phyloP scores from a whole-genome alignment of 1,140 invertebrate genomes.

The Colletes latitarsis region DNA sequence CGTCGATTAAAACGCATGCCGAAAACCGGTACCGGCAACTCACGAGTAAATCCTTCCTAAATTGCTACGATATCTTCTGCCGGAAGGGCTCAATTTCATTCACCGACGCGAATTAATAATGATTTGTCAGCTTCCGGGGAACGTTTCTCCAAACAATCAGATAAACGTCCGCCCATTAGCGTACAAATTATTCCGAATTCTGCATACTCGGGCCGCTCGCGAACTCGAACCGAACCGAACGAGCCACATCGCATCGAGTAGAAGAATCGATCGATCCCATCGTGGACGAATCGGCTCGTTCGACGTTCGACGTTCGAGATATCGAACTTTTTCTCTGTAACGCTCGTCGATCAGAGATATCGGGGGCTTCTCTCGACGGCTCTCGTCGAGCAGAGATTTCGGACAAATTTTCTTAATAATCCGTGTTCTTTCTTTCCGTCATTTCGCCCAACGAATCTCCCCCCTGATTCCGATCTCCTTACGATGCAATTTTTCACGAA shows the following conservation, averaged over 20 bases:
- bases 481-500: conserved; percentile 34
- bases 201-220: background rate
- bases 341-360: too few species aligned
- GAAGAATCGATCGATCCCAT: conserved; percentile 17
- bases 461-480: background rate
- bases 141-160: conserved; percentile 29
- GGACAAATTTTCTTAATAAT: background rate
- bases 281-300: background rate
- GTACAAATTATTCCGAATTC: conserved; percentile 31
- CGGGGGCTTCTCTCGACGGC: background rate
- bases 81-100: background rate
- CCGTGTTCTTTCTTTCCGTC: background rate
- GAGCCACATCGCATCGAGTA: background rate
- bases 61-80: background rate
- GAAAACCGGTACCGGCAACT: background rate
- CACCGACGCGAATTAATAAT: background rate
- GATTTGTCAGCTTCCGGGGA: background rate
- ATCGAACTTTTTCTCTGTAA: too few species aligned
- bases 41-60: background rate
- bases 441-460: background rate
- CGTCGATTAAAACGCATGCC: background rate
- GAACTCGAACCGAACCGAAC: conserved; percentile 12
- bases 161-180: conserved; percentile 24
- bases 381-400: background rate
- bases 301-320: background rate